Evolutionary conservation across 1,140 invertebrate genomes (phyloP).

Genomic region (Anadara kagoshimensis): DNA sequence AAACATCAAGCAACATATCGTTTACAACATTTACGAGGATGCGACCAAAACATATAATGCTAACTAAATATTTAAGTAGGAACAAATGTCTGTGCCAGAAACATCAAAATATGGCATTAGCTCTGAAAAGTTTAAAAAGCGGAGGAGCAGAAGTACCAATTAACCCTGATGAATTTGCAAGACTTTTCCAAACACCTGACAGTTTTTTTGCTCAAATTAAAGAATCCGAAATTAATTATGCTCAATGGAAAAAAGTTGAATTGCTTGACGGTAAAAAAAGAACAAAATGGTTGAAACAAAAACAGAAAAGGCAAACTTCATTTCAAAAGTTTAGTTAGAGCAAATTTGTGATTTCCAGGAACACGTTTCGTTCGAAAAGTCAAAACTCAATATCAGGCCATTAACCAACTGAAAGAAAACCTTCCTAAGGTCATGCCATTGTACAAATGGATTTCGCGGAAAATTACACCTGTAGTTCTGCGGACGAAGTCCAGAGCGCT

Average conservation of each 20-base stretch:
- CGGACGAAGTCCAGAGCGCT: slow-evolving; percentile 40
- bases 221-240: background rate
- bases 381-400: slow-evolving; percentile 35
- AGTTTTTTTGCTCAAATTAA: background rate
- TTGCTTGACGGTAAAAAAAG: slow-evolving; percentile 22
- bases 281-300: slow-evolving; percentile 18
- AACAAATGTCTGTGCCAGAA: slow-evolving; percentile 32
- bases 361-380: slow-evolving; percentile 21
- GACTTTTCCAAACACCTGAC: background rate
- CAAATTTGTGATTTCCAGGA: slow-evolving; percentile 24
- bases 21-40: background rate
- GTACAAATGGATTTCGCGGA: slow-evolving; percentile 50
- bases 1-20: background rate
- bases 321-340: background rate
- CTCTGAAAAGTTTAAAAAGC: slow-evolving; percentile 12
- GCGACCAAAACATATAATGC: slow-evolving; percentile 6
- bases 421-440: slow-evolving; percentile 21
- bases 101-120: slow-evolving; percentile 35
- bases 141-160: slow-evolving; percentile 12
- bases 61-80: slow-evolving; percentile 8
- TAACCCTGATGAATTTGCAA: slow-evolving; percentile 25
- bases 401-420: slow-evolving; percentile 28
- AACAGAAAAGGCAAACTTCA: slow-evolving; percentile 5
- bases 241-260: slow-evolving; percentile 13
- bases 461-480: slow-evolving; percentile 27